A percentile compares a stretch with the other conserved stretches of the same genome.
phyloP scores from a whole-genome alignment of 1,140 invertebrate genomes.

The Diorhabda sublineata region DNA sequence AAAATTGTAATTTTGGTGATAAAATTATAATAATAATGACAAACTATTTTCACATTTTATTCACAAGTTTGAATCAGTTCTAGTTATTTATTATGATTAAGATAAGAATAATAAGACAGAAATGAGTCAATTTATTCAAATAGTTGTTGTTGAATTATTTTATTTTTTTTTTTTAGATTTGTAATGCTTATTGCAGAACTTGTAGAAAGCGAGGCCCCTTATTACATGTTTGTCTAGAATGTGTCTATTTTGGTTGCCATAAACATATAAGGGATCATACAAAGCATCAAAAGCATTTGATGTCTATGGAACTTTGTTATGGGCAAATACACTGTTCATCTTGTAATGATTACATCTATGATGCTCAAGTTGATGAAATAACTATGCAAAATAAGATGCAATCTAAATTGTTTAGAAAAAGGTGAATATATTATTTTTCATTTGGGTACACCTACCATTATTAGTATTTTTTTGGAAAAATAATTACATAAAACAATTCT shows the following conservation, averaged over 20 bases:
- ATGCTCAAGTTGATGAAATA: constrained; percentile 50
- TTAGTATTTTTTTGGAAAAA: too few species aligned
- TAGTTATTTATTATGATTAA: too few species aligned
- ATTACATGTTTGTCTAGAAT: constrained; percentile 85
- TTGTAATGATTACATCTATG: constrained; percentile 82
- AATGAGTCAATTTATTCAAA: not conserved
- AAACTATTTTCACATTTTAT: too few species aligned
- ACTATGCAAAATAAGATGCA: constrained; percentile 45
- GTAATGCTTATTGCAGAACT: constrained; percentile 70
- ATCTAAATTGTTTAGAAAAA: constrained; percentile 37
- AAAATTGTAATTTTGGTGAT: too few species aligned
- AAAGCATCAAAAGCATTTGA: constrained; percentile 71
- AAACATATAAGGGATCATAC: constrained; percentile 84
- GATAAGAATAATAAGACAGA: constrained; percentile 10
- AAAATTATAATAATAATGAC: too few species aligned
- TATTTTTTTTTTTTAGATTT: constrained; percentile 55
- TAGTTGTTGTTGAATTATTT: constrained; percentile 9
- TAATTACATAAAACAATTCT: too few species aligned
- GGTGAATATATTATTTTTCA: constrained; percentile 17
- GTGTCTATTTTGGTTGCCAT: constrained; percentile 89
- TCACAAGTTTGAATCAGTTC: too few species aligned
- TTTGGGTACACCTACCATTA: too few species aligned
- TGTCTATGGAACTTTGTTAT: constrained; percentile 82
- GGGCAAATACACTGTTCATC: constrained; percentile 88
- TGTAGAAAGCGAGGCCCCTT: constrained; percentile 71